Conservation (phyloP, 2,113 vertebrate genomes). For the Alectura lathami region DNA sequence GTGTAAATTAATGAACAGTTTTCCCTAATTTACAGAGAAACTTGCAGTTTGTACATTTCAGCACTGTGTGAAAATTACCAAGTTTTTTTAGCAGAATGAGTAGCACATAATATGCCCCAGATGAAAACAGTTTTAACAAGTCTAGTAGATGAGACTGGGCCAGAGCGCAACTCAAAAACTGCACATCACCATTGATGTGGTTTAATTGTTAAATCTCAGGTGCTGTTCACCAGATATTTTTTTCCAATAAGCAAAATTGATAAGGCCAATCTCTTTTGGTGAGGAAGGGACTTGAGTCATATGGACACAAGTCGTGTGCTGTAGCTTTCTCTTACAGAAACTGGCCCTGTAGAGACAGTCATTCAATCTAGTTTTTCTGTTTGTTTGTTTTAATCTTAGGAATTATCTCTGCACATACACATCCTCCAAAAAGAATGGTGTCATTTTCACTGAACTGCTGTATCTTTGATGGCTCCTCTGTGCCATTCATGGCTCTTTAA, state of each 20-base stretch:
- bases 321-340: not conserved
- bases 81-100: not conserved
- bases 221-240: not conserved
- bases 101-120: not conserved
- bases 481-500: not conserved
- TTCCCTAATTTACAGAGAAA: not conserved
- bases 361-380: not conserved
- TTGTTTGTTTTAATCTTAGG: not conserved
- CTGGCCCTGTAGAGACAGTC: not conserved
- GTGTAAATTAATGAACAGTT: not conserved
- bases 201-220: fast-evolving
- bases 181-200: fast-evolving
- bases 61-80: not conserved
- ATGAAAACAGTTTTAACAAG: not conserved
- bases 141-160: not conserved
- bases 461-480: not conserved
- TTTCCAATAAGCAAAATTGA: not conserved
- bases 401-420: not conserved
- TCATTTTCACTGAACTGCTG: not conserved
- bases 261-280: not conserved
- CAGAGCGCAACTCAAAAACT: not conserved
- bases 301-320: fast-evolving
- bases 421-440: fast-evolving
- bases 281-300: fast-evolving
- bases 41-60: not conserved